A percentile compares a stretch with the other conserved stretches of the same genome.
phyloP scores from a whole-genome alignment of 2,113 vertebrate genomes.

The Tretioscincus oriximinensis region DNA sequence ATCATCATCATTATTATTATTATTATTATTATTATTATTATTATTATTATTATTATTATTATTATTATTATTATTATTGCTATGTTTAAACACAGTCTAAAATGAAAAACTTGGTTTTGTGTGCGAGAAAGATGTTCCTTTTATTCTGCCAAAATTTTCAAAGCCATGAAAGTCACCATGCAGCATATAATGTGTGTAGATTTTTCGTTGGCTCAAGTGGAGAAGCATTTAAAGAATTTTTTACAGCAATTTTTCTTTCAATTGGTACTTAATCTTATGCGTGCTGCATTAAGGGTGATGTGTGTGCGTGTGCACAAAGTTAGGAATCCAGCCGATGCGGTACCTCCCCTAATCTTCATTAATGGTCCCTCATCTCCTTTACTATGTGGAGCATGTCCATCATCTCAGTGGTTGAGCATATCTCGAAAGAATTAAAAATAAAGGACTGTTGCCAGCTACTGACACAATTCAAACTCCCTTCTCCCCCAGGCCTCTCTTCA shows the following conservation, averaged over 20 bases:
- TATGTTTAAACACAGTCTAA: too few relatives aligned
- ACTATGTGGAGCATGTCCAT: not conserved
- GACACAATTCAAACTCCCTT: constrained; percentile 12
- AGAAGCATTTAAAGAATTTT: not conserved
- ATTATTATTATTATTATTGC: too few relatives aligned
- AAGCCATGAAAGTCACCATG: not conserved
- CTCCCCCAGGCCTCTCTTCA: not conserved
- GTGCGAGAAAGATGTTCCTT: not conserved
- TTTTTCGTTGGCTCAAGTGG: not conserved
- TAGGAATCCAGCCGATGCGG: not conserved
- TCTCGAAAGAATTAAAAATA: constrained; percentile 9
- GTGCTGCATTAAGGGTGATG: not conserved
- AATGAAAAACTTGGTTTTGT: not conserved
- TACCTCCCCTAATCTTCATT: not conserved
- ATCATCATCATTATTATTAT: too few relatives aligned
- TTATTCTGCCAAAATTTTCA: not conserved
- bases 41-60: too few relatives aligned
- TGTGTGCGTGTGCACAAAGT: not conserved
- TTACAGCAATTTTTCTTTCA: not conserved
- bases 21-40: too few relatives aligned
- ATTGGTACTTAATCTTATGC: constrained; percentile 3
- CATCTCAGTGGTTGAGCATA: not conserved
- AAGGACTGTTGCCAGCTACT: not conserved
- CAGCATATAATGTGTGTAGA: not conserved
- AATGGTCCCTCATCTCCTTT: not conserved